Conservation (phyloP, 2,797 vertebrate genomes). For the Brachymystax lenok region DNA sequence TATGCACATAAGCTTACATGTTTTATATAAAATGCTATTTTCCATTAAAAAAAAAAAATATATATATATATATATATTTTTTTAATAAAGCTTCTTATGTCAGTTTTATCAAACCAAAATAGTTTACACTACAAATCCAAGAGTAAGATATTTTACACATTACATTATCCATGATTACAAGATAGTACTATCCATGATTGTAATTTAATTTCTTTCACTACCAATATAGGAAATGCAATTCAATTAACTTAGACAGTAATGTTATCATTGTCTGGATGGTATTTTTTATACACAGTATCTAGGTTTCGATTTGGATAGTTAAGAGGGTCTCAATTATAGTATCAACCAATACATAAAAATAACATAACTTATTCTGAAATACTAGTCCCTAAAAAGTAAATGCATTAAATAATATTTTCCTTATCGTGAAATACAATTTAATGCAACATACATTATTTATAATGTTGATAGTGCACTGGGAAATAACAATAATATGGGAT, state of each 20-base stretch:
- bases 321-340: not conserved
- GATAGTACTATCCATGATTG: not conserved
- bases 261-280: not conserved
- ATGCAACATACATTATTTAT: not conserved
- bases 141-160: not conserved
- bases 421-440: not conserved
- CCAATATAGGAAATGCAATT: not conserved
- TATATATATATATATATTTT: too few relatives aligned
- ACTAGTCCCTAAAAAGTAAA: not conserved
- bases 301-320: not conserved
- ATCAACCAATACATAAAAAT: not conserved
- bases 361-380: not conserved
- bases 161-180: not conserved
- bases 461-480: not conserved
- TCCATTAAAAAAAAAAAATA: not conserved
- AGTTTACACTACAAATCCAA: not conserved
- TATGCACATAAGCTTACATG: not conserved
- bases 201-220: not conserved
- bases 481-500: not conserved
- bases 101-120: not conserved
- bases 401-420: not conserved
- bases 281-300: not conserved
- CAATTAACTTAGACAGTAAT: not conserved
- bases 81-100: not conserved
- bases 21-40: not conserved